Percentiles rank a stretch among this genome's conserved stretches.
These are phyloP conservation scores for Melanotaenia maccullochi DNA, from an alignment of 2,797 vertebrate species.

Conservation along the genomic window DNA sequence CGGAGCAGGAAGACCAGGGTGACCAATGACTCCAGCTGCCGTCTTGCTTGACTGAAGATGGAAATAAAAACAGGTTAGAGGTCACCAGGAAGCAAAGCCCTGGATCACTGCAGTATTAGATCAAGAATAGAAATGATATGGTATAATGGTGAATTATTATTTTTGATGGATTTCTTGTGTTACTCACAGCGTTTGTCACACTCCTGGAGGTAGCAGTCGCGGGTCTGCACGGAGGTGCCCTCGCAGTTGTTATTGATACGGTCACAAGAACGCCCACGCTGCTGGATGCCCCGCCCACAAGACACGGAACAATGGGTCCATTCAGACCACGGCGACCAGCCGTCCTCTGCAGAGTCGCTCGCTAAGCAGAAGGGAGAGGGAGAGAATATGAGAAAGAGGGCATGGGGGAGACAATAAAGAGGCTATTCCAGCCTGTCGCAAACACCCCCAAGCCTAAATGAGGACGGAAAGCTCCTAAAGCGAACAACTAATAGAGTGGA, in stretches of 20 bases:
- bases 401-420: constrained; percentile 72
- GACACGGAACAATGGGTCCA: constrained; percentile 98
- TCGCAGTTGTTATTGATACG: constrained; percentile 98
- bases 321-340: constrained; percentile 99
- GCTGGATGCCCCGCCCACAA: constrained; percentile 96
- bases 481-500: constrained; percentile 69
- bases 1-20: constrained; percentile 97
- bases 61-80: constrained; percentile 42
- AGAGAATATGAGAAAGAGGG: constrained; percentile 62
- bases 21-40: constrained; percentile 99
- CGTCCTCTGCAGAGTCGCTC: constrained; percentile 94
- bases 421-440: constrained; percentile 76
- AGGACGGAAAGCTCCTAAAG: constrained; percentile 74
- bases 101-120: neutral
- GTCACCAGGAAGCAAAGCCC: constrained; percentile 33
- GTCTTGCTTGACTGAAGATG: constrained; percentile 91
- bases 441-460: constrained; percentile 63
- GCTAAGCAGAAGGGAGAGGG: constrained; percentile 80
- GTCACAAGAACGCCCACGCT: constrained; percentile 97
- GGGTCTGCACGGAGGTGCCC: constrained; percentile 96
- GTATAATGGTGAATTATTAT: neutral
- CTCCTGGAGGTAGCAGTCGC: constrained; percentile 96
- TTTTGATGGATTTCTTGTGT: constrained; percentile 11
- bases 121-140: neutral
- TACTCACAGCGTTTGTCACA: constrained; percentile 98